phyloP scores from a whole-genome alignment of 2,113 vertebrate genomes.

The Seriola rivoliana region DNA sequence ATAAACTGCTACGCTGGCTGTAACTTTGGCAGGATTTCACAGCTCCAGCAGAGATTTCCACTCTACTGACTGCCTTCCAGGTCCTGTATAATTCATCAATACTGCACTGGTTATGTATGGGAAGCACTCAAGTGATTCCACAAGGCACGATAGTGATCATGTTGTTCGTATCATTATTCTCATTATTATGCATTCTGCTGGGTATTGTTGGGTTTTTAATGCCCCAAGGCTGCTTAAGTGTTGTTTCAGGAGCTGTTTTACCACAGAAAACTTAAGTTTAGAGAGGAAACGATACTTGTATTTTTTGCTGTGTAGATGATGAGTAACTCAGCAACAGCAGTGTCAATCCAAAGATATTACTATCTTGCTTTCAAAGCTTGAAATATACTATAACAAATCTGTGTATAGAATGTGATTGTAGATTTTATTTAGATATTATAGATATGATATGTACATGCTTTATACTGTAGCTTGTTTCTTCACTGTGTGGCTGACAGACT shows the following conservation, averaged over 20 bases:
- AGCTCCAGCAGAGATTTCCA: constrained; percentile 10
- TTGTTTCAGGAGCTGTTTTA: constrained; percentile 22
- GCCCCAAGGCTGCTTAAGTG: constrained; percentile 26
- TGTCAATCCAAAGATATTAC: not conserved
- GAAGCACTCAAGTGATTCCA: constrained; percentile 9
- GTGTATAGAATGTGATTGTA: not conserved
- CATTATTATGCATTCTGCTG: constrained; percentile 48
- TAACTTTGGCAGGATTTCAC: not conserved
- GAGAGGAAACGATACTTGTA: not conserved
- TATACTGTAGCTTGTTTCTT: not conserved
- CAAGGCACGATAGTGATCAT: constrained; percentile 22
- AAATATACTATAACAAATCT: not conserved
- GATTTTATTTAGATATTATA: too few species aligned
- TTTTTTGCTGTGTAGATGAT: constrained; percentile 17
- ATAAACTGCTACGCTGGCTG: constrained; percentile 6
- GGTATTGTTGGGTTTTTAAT: not conserved
- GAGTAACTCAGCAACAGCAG: constrained; percentile 1
- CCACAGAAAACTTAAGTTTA: constrained; percentile 22
- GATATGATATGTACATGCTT: not conserved
- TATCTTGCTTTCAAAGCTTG: not conserved
- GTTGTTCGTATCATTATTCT: constrained; percentile 42
- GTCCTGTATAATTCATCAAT: constrained; percentile 52
- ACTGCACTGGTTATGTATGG: not conserved
- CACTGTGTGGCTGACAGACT: not conserved
- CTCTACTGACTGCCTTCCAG: constrained; percentile 12